Percentiles rank a stretch among this genome's conserved stretches.
Evolutionary conservation across 2,888 invertebrate species (phyloP).

Genomic region (Gymnosoma rotundatum): DNA sequence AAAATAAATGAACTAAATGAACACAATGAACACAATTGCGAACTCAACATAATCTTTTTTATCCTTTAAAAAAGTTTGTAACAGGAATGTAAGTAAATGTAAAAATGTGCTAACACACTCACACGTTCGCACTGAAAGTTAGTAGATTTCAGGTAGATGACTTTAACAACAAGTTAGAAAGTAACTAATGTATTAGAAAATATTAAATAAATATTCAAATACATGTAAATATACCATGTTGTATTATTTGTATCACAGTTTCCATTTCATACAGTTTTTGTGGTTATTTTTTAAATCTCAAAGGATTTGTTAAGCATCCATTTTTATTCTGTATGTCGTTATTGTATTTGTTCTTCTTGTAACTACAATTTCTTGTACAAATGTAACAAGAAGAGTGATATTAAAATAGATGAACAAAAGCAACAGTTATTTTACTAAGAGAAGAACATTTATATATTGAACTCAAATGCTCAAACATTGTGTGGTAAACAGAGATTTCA

Average conservation of each 20-base stretch:
- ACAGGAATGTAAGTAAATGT: background rate
- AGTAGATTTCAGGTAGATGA: background rate
- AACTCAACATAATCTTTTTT: background rate
- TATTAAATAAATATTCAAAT: conserved; percentile 30
- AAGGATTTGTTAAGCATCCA: conserved; percentile 48
- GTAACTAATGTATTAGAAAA: conserved; percentile 63
- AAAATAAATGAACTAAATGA: conserved; percentile 4
- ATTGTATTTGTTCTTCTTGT: conserved; percentile 14
- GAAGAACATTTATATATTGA: background rate
- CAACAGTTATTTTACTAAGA: conserved; percentile 1
- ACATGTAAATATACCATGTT: conserved; percentile 3
- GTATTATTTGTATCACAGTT: conserved; percentile 45
- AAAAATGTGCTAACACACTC: background rate
- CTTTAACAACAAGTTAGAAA: conserved; percentile 52
- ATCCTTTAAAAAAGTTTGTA: background rate
- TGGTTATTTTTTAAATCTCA: conserved; percentile 52
- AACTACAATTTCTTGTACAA: conserved; percentile 18
- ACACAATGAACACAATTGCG: background rate
- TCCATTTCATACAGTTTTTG: conserved; percentile 51
- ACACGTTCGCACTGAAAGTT: background rate
- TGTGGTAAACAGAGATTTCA: background rate
- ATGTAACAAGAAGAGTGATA: conserved; percentile 14
- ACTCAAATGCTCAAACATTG: background rate
- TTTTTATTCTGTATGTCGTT: conserved; percentile 19
- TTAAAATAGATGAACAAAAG: conserved; percentile 22